These are phyloP conservation scores for Sphaerophoria rueppellii DNA, from an alignment of 2,888 invertebrate species.

Conservation along the genomic window DNA sequence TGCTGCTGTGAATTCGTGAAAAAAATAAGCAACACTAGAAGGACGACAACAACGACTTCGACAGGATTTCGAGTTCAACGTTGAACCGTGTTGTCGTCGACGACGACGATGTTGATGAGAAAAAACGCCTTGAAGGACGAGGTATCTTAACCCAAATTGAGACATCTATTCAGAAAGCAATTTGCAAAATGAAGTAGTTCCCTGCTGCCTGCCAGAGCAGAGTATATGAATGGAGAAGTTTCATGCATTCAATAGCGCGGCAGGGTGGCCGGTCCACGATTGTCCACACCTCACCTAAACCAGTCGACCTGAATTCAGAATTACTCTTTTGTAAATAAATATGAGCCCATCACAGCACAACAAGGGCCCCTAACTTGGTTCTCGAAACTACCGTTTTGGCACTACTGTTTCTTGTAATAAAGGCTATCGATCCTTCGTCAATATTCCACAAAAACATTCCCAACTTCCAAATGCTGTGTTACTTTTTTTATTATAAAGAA, in stretches of 20 bases:
- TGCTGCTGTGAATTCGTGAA: conserved; percentile 45
- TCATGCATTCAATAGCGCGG: conserved; percentile 29
- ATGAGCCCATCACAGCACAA: conserved; percentile 48
- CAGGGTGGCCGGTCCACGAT: too few species aligned
- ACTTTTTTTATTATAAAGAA: conserved; percentile 11
- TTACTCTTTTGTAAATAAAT: conserved; percentile 72
- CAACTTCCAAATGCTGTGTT: conserved; percentile 36
- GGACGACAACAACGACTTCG: conserved; percentile 27
- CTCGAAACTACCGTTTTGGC: conserved; percentile 59
- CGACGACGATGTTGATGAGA: conserved; percentile 39
- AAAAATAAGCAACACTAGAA: conserved; percentile 38
- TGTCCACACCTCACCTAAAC: not conserved
- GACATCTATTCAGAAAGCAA: conserved; percentile 74
- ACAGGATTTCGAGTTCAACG: not conserved
- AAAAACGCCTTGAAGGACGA: conserved; percentile 41
- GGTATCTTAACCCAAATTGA: conserved; percentile 73
- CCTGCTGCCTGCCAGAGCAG: conserved; percentile 51
- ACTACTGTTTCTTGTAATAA: conserved; percentile 56
- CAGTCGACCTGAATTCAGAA: conserved; percentile 70
- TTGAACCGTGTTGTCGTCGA: not conserved
- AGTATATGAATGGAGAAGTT: conserved; percentile 61
- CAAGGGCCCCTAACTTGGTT: not conserved
- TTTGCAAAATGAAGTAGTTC: conserved; percentile 73
- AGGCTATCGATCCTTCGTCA: conserved; percentile 58
- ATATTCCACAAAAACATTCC: conserved; percentile 57